A percentile compares a stretch with the other conserved stretches of the same genome.
Conservation (phyloP, 2,113 vertebrate genomes). For the Charina bottae region DNA sequence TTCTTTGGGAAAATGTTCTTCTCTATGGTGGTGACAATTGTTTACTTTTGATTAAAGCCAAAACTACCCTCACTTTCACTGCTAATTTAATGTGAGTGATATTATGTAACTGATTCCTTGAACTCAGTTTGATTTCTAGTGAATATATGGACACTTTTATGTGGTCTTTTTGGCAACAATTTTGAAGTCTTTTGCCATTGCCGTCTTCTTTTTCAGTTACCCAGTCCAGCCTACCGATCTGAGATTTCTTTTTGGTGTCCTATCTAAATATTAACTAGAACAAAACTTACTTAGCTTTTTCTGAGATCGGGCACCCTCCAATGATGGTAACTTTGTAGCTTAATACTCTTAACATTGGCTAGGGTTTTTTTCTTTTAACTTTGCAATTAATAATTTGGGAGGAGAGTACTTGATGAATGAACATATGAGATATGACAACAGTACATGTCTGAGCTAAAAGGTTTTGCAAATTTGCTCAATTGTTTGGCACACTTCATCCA, state of each 20-base stretch:
- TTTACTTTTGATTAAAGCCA: not conserved
- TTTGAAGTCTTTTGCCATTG: not conserved
- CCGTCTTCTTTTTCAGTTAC: not conserved
- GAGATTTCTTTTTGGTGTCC: not conserved
- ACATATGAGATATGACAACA: not conserved
- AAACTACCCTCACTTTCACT: not conserved
- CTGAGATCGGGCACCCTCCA: not conserved
- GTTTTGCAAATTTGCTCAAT: not conserved
- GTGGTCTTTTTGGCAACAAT: not conserved
- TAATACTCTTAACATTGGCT: not conserved
- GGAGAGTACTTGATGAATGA: not conserved
- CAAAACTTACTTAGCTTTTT: not conserved
- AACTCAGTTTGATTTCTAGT: not conserved
- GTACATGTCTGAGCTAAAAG: not conserved
- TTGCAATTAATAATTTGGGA: not conserved
- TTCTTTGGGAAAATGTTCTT: not conserved
- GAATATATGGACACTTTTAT: not conserved
- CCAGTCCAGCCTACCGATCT: not conserved
- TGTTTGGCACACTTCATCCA: not conserved
- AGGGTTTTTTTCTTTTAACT: not conserved
- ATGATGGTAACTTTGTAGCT: not conserved
- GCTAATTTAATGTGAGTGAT: not conserved
- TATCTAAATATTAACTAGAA: not conserved
- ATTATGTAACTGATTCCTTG: not conserved
- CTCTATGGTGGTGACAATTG: not conserved